Base-by-base conservation (phyloP, 2,797 vertebrate genomes). In the Denticeps clupeoides region DNA sequence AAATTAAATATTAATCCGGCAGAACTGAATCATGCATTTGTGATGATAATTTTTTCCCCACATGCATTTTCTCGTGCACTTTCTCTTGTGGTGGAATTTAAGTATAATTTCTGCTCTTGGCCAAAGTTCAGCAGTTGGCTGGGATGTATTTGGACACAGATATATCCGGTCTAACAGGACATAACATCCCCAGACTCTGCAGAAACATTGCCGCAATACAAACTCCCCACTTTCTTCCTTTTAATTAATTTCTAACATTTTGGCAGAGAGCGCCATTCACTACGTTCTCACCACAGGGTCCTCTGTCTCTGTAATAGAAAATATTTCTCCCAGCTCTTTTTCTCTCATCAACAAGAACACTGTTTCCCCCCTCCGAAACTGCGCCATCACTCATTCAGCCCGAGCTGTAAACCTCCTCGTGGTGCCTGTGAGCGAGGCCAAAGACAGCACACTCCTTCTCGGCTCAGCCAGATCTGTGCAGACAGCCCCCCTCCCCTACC, bases 121-220 rank as follows among this genome's bases (percentile, higher is more conserved):
- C 46, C 41, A 28, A 16, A 47, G 41, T 47, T 35, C 26, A 15
- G n/a, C 33, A 2, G 18, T 25, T 26, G 45, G 41, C 18, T n/a
- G 18, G 11, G 19, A 53, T 41, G 38, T 28, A 47, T 55, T 45
- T 57, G 48, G 45, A 51, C 31, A 11, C 33, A 16, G 27, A 43
- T 40, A 11, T 29, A 52, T 65, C 50, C 31, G 33, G 46, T 55
- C 45, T 27, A 26, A 29, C 42, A 48, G 47, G 56, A 63, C 55
- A 53, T 46, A 25, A 51, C 51, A 51, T 52, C 48, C 50, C 59
- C 56, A n/a, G 16, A 46, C 40, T 51, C 23, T 12, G 28, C 42
- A 55, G 50, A 53, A 63, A 55, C 43, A 45, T 63, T 58, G 54
- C 50, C 48, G 45, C 53, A 64, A 46, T 58, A 55, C 49, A 59